Conservation (phyloP, 2,797 vertebrate species). For the Streptopelia turtur region DNA sequence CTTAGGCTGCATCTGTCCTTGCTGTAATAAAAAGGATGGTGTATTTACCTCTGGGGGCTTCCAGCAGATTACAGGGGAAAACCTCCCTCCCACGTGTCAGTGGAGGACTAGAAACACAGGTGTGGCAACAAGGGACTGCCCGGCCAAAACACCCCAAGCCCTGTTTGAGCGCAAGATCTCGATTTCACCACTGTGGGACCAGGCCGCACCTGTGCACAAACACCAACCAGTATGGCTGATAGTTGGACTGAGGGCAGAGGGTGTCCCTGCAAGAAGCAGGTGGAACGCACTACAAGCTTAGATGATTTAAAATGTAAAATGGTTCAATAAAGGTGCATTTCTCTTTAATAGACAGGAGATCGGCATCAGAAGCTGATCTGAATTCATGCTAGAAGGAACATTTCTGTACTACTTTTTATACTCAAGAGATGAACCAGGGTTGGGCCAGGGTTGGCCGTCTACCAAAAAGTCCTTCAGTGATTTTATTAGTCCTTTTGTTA, state of each 20-base stretch:
- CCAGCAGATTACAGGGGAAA: neutral
- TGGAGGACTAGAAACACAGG: neutral
- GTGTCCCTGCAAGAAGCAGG: neutral
- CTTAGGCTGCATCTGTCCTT: neutral
- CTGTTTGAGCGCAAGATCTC: neutral
- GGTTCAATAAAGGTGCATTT: neutral
- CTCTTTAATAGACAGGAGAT: neutral
- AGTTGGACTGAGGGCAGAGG: neutral
- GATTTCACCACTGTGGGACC: neutral
- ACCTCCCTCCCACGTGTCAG: neutral
- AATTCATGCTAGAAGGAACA: neutral
- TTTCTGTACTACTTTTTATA: neutral
- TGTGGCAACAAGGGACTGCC: neutral
- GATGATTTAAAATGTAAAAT: neutral
- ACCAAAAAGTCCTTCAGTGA: neutral
- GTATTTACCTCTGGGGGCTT: neutral
- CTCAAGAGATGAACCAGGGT: neutral
- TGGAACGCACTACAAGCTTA: neutral
- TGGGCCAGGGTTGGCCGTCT: neutral
- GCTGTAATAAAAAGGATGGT: neutral
- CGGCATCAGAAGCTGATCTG: neutral
- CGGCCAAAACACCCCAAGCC: neutral
- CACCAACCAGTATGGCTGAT: neutral
- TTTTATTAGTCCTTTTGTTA: neutral
- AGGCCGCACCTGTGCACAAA: accelerated